Percentiles rank a stretch among this genome's conserved stretches.
These are phyloP conservation scores for Coregonus sp. DNA, from an alignment of 2,797 vertebrate species.

Conservation along the genomic window DNA sequence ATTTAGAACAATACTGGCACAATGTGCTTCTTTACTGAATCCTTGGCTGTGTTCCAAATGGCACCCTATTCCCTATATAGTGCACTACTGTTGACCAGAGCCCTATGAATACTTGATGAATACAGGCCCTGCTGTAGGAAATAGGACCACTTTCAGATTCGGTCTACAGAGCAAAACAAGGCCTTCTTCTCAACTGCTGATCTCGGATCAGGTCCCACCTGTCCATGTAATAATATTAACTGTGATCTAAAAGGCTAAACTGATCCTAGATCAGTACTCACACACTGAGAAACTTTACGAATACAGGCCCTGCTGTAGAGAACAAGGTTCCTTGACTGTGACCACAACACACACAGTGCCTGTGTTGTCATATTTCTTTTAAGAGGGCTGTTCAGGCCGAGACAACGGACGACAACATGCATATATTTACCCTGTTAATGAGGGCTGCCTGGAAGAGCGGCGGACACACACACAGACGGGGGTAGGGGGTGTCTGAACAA, in stretches of 20 bases:
- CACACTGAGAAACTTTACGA: too few species aligned
- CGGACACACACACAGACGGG: constrained; percentile 21
- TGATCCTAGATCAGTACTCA: neutral
- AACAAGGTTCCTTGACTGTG: neutral
- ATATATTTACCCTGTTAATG: neutral
- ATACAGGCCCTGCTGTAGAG: neutral
- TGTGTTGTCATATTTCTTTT: too few species aligned
- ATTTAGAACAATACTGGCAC: too few species aligned
- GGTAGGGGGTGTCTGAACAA: constrained; percentile 46
- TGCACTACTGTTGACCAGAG: too few species aligned
- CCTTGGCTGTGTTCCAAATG: too few species aligned
- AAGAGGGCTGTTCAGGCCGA: constrained; percentile 21
- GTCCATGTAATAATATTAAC: neutral
- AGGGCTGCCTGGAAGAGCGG: neutral
- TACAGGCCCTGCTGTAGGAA: neutral
- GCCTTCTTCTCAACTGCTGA: too few species aligned
- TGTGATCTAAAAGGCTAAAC: neutral
- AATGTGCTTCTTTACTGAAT: too few species aligned
- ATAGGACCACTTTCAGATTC: neutral
- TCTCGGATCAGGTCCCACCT: too few species aligned
- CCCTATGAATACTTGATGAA: too few species aligned
- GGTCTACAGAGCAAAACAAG: too few species aligned
- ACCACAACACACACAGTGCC: too few species aligned
- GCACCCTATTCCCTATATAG: too few species aligned
- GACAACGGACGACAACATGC: constrained; percentile 4